Conservation (phyloP, 2,888 invertebrate genomes). For the Platynereis dumerilii region DNA sequence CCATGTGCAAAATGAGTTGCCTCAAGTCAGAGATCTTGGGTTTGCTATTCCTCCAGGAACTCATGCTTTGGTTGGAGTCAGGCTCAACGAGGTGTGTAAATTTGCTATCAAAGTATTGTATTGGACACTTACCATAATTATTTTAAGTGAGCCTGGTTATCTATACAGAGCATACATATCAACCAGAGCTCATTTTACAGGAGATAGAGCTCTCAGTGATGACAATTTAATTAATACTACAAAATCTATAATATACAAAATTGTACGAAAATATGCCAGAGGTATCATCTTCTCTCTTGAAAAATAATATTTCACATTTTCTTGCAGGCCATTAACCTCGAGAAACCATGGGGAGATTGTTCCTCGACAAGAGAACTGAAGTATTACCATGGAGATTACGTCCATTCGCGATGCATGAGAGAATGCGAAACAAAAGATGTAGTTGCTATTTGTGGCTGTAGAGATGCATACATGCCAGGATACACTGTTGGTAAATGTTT, state of each 20-base stretch:
- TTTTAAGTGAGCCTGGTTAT: too few relatives aligned
- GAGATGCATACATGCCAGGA: conserved; percentile 41
- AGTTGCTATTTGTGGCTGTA: conserved; percentile 31
- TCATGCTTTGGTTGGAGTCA: conserved; percentile 37
- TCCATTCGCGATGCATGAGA: conserved; percentile 31
- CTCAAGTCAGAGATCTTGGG: conserved; percentile 39
- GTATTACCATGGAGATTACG: conserved; percentile 29
- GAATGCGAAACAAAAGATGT: conserved; percentile 37
- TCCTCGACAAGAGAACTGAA: conserved; percentile 20
- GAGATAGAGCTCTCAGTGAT: too few relatives aligned
- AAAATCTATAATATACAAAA: too few relatives aligned
- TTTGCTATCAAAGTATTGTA: too few relatives aligned
- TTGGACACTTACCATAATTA: too few relatives aligned
- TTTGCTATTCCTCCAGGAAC: conserved; percentile 41
- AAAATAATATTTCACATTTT: too few relatives aligned
- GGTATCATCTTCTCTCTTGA: too few relatives aligned
- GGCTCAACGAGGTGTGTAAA: conserved; percentile 38
- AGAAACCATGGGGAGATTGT: conserved; percentile 37
- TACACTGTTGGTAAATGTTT: conserved; percentile 24
- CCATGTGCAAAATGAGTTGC: conserved; percentile 33
- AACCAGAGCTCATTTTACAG: too few relatives aligned
- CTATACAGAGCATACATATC: too few relatives aligned
- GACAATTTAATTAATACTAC: too few relatives aligned
- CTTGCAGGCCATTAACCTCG: conserved; percentile 35
- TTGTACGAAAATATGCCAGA: too few relatives aligned